Evolutionary conservation across 2,113 vertebrate genomes (phyloP).

Genomic region (Rhipidura dahli): DNA sequence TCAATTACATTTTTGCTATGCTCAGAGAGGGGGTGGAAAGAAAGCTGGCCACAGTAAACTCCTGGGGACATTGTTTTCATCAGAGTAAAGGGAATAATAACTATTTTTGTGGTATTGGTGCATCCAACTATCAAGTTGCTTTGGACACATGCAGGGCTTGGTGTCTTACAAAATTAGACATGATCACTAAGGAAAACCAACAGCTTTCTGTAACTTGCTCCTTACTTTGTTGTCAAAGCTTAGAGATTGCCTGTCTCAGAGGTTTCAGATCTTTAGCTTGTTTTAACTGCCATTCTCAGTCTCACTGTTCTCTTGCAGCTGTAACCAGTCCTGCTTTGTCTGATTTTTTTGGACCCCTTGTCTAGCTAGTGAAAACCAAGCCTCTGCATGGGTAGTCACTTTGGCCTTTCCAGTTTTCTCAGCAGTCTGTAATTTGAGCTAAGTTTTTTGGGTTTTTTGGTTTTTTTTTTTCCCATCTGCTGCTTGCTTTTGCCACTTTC

Average conservation of each 20-base stretch:
- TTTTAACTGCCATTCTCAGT: not conserved
- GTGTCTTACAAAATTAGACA: not conserved
- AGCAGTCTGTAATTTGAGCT: not conserved
- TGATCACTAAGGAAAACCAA: not conserved
- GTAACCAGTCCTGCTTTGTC: not conserved
- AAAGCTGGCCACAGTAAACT: not conserved
- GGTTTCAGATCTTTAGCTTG: not conserved
- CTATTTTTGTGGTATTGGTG: not conserved
- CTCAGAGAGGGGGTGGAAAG: not conserved
- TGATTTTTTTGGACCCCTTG: not conserved
- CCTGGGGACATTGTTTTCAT: not conserved
- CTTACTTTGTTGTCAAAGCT: not conserved
- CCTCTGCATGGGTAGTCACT: not conserved
- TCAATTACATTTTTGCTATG: not conserved
- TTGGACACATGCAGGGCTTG: accelerated
- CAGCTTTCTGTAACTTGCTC: not conserved
- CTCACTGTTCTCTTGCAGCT: not conserved
- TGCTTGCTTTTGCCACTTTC: not conserved
- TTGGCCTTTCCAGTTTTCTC: not conserved
- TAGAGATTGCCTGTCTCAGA: not conserved
- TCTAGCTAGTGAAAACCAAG: not conserved
- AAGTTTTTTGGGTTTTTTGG: not conserved
- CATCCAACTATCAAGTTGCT: not conserved
- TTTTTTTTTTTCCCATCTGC: not conserved
- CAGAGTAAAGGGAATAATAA: not conserved